A percentile compares a stretch with the other conserved stretches of the same genome.
phyloP scores from a whole-genome alignment of 2,113 vertebrate genomes.

The Ptilorrhoa leucosticta region DNA sequence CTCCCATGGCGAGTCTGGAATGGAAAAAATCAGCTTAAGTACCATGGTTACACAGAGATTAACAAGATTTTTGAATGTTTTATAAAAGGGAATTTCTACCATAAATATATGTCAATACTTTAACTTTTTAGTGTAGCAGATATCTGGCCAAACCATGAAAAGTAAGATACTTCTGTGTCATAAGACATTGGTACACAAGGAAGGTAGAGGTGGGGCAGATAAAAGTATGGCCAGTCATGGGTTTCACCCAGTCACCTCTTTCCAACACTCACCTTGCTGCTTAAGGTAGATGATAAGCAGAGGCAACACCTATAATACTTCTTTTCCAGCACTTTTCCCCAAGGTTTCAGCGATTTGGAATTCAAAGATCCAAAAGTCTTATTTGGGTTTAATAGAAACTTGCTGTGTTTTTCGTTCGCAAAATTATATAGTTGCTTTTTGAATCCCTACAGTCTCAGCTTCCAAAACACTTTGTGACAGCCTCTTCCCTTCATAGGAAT shows the following conservation, averaged over 20 bases:
- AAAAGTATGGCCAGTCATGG: accelerated
- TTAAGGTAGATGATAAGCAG: not conserved
- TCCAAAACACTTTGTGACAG: not conserved
- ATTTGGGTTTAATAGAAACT: not conserved
- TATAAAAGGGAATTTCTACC: not conserved
- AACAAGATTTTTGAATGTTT: not conserved
- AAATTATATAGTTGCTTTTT: not conserved
- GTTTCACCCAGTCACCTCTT: not conserved
- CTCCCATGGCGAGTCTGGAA: not conserved
- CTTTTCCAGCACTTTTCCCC: not conserved
- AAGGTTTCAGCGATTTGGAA: not conserved
- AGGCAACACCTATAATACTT: not conserved
- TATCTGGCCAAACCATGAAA: not conserved
- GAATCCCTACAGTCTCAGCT: not conserved
- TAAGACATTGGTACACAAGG: not conserved
- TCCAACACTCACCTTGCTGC: not conserved
- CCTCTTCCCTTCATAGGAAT: not conserved
- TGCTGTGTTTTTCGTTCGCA: not conserved
- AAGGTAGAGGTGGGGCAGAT: not conserved
- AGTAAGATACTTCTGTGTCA: not conserved
- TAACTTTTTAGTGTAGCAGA: not conserved
- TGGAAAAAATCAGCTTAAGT: not conserved
- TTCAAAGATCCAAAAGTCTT: not conserved
- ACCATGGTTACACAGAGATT: not conserved
- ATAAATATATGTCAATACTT: not conserved